Evolutionary conservation across 2,888 invertebrate genomes (phyloP), one percentile per base, ranked within the genome.

Genomic region (Acheta domesticus): DNA sequence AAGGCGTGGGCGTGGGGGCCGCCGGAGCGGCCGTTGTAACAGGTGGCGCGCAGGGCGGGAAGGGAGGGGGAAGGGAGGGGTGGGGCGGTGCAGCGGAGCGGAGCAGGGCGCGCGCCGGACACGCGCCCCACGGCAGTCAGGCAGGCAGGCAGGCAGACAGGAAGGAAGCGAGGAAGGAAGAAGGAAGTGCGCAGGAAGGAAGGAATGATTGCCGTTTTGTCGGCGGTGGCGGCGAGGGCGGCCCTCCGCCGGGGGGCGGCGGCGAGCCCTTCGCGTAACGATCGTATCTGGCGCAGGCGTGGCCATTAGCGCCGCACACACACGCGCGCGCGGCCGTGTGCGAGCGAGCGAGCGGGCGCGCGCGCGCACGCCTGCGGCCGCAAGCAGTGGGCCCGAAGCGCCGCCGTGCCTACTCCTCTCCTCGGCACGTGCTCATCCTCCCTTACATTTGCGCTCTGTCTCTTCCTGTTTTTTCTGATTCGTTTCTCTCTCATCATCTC

Each of bases 121-220:
- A 36, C 36, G 36, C 36, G 36, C 36, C 36, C 8, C 36, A 36
- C 36, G 8, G 1, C 36, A 36, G 8, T 0, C 36, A 36, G 8
- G 36, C 4, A 36, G 36, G 62, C 11, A 8, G 62, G 62, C 2
- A n/a, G 5, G 62, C 3, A 62, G n/a, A n/a, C n/a, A n/a, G n/a
- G 62, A 11, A 62, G 62, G 62, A 62, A 62, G 62, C 12, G 62
- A 62, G 62, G 62, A 62, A 62, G 62, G 62, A 62, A 62, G 62
- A 11, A 62, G 62, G 62, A 62, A 62, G 62, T 62, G 62, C n/a
- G 62, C 62, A 62, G 62, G 62, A 62, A 62, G 62, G 62, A 62
- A 62, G 62, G 62, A 62, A 62, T 11, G 16, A 62, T 62, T 62
- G 62, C 62, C 62, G 62, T 62, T 62, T 62, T 62, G 62, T 16